Conservation (phyloP, 1,140 invertebrate genomes). For the Adoxophyes honmai region DNA sequence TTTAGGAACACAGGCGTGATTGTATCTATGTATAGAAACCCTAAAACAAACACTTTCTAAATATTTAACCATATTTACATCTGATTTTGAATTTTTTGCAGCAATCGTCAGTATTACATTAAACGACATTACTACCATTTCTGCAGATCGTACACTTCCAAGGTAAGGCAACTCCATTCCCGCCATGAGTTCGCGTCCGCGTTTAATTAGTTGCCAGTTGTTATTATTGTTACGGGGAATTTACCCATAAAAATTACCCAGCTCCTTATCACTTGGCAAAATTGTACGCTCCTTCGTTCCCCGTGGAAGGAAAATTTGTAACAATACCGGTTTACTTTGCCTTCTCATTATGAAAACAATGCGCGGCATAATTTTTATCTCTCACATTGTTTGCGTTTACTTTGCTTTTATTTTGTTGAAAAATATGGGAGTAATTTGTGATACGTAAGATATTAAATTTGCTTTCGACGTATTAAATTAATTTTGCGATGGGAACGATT, state of each 20-base stretch:
- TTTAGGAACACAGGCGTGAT: too few species aligned
- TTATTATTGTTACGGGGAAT: conserved; percentile 70
- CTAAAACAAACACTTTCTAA: too few species aligned
- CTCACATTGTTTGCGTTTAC: background rate
- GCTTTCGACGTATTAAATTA: too few species aligned
- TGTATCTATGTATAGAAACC: too few species aligned
- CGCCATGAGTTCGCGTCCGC: conserved; percentile 48
- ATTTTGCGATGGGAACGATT: too few species aligned
- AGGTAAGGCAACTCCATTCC: conserved; percentile 47
- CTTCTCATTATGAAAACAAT: conserved; percentile 10
- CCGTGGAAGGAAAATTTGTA: conserved; percentile 3
- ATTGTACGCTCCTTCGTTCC: background rate
- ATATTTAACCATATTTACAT: too few species aligned
- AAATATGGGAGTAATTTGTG: too few species aligned
- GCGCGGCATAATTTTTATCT: conserved; percentile 9
- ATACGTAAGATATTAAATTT: too few species aligned
- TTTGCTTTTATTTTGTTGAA: too few species aligned
- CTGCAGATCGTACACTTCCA: conserved; percentile 48
- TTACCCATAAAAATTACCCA: conserved; percentile 67
- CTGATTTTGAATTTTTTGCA: too few species aligned
- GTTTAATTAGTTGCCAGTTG: conserved; percentile 73
- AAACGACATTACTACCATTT: conserved; percentile 19
- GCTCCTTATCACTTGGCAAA: conserved; percentile 48
- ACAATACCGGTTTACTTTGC: conserved; percentile 8
- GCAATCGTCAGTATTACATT: too few species aligned